Base-by-base conservation (phyloP, 2,797 vertebrate species). In the Vireo griseus region DNA sequence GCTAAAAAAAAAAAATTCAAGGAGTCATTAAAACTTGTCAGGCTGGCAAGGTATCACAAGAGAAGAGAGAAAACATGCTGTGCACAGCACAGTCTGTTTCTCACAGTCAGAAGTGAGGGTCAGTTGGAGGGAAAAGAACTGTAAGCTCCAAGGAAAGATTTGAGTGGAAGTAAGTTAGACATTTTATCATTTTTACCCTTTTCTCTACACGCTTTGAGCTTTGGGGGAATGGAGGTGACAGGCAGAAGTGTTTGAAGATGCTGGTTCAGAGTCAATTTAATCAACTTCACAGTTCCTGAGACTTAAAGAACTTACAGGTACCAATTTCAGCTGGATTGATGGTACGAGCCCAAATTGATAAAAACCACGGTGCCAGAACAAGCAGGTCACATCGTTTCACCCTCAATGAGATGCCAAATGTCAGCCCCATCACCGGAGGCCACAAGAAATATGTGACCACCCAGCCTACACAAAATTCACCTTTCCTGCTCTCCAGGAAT, bases 131-230 rank as follows among this genome's bases (percentile, higher is more conserved):
- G 35, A 86, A 91, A 80, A 92, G 76, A 74, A 52, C 29, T 50
- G 31, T 67, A 50, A 59, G 10, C 48, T 77, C 57, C 52, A 80
- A 84, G 48, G 16, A 62, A 88, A 86, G 42, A 83, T 80, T 59
- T 63, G 42, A 57, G 54, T 83, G 57, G 80, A 88, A 94, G 55
- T 31, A 73, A 86, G 40, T 4, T n/a, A 65, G 52, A 25, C 22
- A 73, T 92, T 90, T 86, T 63, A 88, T 86, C 37, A 61, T 80
- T 93, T 88, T 83, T 65, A 83, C 68, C 61, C 52, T 83, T 91
- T 85, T 71, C 48, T 71, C 79, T 59, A 29, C 39, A 19, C 16
- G 76, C 57, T 74, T 83, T 80, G 39, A 91, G 85, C 59, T 74
- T 85, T 52, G 11, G 65, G 44, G 33, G 20, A 59, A 52, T 4